Evolutionary conservation across 1,140 invertebrate genomes (phyloP).

Genomic region (Lordiphosa clarofinis): DNA sequence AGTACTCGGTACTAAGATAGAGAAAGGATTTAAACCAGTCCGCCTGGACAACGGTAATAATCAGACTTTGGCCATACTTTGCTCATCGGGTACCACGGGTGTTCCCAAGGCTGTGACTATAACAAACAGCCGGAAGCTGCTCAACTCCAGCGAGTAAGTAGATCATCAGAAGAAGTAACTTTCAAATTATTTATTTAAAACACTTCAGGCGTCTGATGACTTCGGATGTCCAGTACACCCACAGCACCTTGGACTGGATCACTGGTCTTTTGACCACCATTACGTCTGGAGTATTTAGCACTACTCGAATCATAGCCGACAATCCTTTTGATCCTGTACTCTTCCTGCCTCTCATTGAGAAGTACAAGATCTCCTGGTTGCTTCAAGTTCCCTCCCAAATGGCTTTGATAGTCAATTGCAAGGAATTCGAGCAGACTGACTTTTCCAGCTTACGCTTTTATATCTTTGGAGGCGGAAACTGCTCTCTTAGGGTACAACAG

Average conservation of each 20-base stretch:
- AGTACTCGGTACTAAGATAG: constrained; percentile 29
- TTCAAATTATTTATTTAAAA: too few species aligned
- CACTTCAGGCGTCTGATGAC: constrained; percentile 29
- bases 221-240: constrained; percentile 46
- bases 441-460: constrained; percentile 33
- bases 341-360: constrained; percentile 30
- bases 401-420: constrained; percentile 43
- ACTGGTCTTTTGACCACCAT: constrained; percentile 47
- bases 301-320: constrained; percentile 50
- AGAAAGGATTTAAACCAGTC: constrained; percentile 38
- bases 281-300: constrained; percentile 41
- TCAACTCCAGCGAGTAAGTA: constrained; percentile 31
- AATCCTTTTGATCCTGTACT: constrained; percentile 39
- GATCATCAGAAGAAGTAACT: too few species aligned
- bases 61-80: constrained; percentile 73
- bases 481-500: constrained; percentile 42
- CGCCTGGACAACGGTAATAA: constrained; percentile 38
- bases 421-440: constrained; percentile 30
- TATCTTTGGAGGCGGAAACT: constrained; percentile 39
- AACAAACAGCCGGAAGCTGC: constrained; percentile 74
- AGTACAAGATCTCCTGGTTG: constrained; percentile 53
- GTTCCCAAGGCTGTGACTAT: constrained; percentile 88
- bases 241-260: constrained; percentile 61
- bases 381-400: constrained; percentile 51
- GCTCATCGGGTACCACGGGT: constrained; percentile 88